phyloP scores from a whole-genome alignment of 2,888 invertebrate species.

The Stenolophus ochropezus region DNA sequence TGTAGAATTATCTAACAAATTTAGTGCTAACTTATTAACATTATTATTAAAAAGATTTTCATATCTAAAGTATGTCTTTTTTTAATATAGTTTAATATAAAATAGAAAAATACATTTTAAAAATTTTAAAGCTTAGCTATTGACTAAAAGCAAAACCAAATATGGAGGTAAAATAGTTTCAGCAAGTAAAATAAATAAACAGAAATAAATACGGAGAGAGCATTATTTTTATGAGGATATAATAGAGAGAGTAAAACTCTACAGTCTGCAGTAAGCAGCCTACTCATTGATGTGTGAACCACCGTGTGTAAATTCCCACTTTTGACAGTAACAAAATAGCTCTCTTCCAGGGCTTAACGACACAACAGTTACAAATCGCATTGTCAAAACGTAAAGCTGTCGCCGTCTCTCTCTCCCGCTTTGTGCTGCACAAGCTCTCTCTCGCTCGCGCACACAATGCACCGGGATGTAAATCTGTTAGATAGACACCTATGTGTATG shows the following conservation, averaged over 20 bases:
- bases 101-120: too few species aligned
- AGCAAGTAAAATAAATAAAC: too few species aligned
- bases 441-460: conserved; percentile 6
- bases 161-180: too few species aligned
- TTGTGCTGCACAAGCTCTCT: neutral
- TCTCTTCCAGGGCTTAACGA: conserved; percentile 35
- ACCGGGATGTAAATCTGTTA: conserved; percentile 20
- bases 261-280: neutral
- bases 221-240: neutral
- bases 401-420: neutral
- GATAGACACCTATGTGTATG: conserved; percentile 23
- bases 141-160: too few species aligned
- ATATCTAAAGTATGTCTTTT: too few species aligned
- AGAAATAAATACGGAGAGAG: too few species aligned
- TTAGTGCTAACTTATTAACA: too few species aligned
- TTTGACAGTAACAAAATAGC: conserved; percentile 41
- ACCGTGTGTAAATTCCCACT: conserved; percentile 19
- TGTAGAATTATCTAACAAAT: too few species aligned
- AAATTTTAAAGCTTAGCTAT: too few species aligned
- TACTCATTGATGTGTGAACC: conserved; percentile 11
- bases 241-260: neutral
- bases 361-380: conserved; percentile 45
- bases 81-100: too few species aligned
- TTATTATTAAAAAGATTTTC: too few species aligned
- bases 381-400: conserved; percentile 27